Base-by-base conservation (phyloP, 2,797 vertebrate genomes). In the Trachurus trachurus region DNA sequence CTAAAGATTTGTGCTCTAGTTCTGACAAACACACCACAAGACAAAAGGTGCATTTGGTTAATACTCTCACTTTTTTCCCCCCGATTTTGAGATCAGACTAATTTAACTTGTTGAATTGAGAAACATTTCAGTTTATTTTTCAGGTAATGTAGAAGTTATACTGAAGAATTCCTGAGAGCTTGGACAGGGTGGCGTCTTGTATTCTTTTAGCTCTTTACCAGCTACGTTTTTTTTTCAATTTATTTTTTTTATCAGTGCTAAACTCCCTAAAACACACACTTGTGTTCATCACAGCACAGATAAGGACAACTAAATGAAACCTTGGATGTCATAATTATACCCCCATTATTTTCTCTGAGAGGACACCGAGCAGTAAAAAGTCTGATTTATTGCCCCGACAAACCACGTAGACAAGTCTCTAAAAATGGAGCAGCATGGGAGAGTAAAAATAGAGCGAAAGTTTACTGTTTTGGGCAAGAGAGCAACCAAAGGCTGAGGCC, bases 391-490 rank as follows among this genome's bases (percentile, higher is more conserved):
- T 42, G 60, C 57, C 68, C 68, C 76, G 66, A 63, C 73, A 86
- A 89, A 81, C 68, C 81, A 78, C 39, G 15, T 50, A 75, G 78
- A 83, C 66, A 58, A 71, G 50, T 56, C 74, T 86, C 69, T 81
- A 82, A 89, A 87, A 84, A 63, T 78, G 44, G 71, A 85, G 54
- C 81, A 63, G 64, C 68, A 45, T 31, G 6, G 5, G 26, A 79
- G 80, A 63, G 59, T 88, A 83, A 88, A 89, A 89, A 89, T 82
- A 91, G 83, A 82, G 74, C 17, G 2, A 84, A 84, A 71, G 63
- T 84, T 82, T 53, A 64, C 71, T 83, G 80, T 88, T 88, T 87
- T 71, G 72, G 62, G 70, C 6, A 52, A 83, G 65, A 83, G 71
- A 85, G 71, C 54, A 62, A 67, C 79, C 63, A 65, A 68, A 82